Evolutionary conservation across 2,113 vertebrate genomes (phyloP).

Genomic region (Synodontis membranacea): DNA sequence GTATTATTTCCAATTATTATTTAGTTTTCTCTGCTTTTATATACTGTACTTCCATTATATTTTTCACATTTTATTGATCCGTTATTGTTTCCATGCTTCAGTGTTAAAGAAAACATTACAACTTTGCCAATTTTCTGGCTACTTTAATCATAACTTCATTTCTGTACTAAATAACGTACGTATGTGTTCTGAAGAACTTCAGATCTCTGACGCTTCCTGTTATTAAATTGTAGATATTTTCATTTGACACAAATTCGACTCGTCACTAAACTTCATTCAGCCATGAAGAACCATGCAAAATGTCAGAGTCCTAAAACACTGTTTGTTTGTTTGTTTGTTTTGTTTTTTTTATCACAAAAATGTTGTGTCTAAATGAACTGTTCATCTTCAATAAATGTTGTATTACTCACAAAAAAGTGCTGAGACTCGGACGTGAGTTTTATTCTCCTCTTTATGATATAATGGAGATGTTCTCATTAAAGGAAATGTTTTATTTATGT

Average conservation of each 20-base stretch:
- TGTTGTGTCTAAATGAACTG: conserved; percentile 37
- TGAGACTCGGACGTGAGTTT: conserved; percentile 16
- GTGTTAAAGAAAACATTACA: neutral
- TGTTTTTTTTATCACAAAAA: conserved; percentile 1
- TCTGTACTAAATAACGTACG: conserved; percentile 10
- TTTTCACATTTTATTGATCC: neutral
- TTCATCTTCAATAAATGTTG: conserved; percentile 58
- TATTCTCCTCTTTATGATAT: neutral
- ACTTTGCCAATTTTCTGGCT: neutral
- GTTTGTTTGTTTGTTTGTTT: neutral
- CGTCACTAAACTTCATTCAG: neutral
- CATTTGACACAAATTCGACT: conserved; percentile 40
- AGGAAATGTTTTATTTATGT: neutral
- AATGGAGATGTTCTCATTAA: neutral
- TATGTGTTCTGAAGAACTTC: neutral
- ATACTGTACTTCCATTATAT: too few relatives aligned
- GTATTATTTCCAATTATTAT: neutral
- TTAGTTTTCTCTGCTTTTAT: neutral
- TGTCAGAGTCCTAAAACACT: conserved; percentile 27
- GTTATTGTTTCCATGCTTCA: neutral
- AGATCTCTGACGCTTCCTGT: conserved; percentile 17
- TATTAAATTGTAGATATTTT: conserved; percentile 48
- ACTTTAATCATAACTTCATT: conserved; percentile 4
- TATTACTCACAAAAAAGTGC: conserved; percentile 46
- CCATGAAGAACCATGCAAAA: conserved; percentile 32